These are phyloP conservation scores for Megaustenia siamemsis DNA, from an alignment of 2,888 invertebrate species.

Conservation along the genomic window DNA sequence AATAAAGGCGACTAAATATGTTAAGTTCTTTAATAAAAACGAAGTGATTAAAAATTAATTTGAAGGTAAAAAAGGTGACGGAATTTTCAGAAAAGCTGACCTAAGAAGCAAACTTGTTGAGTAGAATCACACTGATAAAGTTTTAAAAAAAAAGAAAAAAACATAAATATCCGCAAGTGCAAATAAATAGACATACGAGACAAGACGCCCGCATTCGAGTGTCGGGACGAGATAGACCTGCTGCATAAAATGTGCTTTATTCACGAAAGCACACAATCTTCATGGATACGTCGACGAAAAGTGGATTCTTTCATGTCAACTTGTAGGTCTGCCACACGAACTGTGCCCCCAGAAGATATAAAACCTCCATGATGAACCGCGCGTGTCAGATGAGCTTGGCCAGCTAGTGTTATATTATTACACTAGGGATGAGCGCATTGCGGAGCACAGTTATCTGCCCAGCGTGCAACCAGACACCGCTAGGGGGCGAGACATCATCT, in stretches of 20 bases:
- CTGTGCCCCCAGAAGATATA: not conserved
- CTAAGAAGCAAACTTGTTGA: too few species aligned
- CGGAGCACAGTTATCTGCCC: not conserved
- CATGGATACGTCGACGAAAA: not conserved
- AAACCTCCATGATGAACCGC: not conserved
- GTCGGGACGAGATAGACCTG: constrained; percentile 10
- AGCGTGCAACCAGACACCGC: constrained; percentile 4
- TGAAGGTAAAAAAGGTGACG: too few species aligned
- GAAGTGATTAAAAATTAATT: too few species aligned
- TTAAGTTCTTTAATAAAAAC: too few species aligned
- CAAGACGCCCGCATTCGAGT: too few species aligned
- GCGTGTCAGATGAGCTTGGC: not conserved
- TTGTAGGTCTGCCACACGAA: constrained; percentile 17
- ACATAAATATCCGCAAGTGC: too few species aligned
- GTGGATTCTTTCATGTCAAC: constrained; percentile 23
- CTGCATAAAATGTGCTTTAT: not conserved
- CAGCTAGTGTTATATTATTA: not conserved
- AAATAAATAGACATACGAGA: too few species aligned
- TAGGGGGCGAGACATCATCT: not conserved
- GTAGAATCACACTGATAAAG: too few species aligned
- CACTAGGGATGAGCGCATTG: not conserved
- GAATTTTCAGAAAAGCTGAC: too few species aligned
- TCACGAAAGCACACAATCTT: not conserved
- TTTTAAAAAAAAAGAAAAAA: too few species aligned
- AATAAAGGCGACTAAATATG: too few species aligned